These are phyloP conservation scores for Pogonocichla stellata DNA, from an alignment of 2,113 vertebrate species.

Conservation along the genomic window DNA sequence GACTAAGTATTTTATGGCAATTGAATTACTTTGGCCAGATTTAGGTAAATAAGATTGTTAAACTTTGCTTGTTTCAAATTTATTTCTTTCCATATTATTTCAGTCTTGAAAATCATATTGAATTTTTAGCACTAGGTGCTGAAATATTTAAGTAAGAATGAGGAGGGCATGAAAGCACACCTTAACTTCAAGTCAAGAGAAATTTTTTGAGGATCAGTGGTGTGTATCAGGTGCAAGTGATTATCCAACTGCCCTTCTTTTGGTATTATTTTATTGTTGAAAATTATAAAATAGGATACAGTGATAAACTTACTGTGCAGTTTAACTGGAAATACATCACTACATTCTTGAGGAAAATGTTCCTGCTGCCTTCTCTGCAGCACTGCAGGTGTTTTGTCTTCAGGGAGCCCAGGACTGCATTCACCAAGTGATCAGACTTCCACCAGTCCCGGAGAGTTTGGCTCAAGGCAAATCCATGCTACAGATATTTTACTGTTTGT, in stretches of 20 bases:
- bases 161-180: neutral
- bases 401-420: neutral
- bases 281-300: neutral
- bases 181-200: neutral
- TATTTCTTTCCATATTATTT: neutral
- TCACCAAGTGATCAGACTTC: neutral
- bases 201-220: neutral
- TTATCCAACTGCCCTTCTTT: neutral
- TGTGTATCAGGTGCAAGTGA: neutral
- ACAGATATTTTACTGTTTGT: neutral
- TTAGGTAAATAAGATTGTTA: constrained; percentile 25
- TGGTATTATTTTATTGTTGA: neutral
- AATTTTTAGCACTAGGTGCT: neutral
- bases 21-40: constrained; percentile 28
- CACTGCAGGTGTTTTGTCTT: neutral
- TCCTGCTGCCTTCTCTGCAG: neutral
- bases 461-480: neutral
- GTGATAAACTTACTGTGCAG: neutral
- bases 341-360: neutral
- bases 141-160: constrained; percentile 16
- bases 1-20: constrained; percentile 41
- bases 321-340: neutral
- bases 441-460: neutral
- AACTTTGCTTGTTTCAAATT: constrained; percentile 20
- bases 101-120: neutral